Evolutionary conservation across 2,888 invertebrate species (phyloP), one percentile per base, ranked within the genome.

Genomic region (Gari tellinella): DNA sequence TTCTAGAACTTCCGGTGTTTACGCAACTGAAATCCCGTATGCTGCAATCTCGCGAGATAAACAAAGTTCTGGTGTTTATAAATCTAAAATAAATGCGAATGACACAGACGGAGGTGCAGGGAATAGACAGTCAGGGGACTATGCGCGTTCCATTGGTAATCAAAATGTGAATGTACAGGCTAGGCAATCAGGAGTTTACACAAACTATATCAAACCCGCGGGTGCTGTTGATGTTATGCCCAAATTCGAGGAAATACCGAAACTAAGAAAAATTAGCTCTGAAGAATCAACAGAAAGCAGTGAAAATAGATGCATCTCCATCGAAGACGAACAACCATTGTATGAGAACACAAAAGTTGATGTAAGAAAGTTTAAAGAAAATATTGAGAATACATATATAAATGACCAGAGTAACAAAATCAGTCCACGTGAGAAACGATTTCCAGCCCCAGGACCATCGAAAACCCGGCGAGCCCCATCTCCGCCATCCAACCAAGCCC

Each of bases 141-240:
- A n/a, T n/a, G n/a, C n/a, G n/a, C n/a, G n/a, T n/a, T n/a, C n/a
- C n/a, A n/a, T n/a, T n/a, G n/a, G n/a, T n/a, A n/a, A n/a, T n/a
- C n/a, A n/a, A n/a, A n/a, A n/a, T n/a, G n/a, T n/a, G n/a, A n/a
- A n/a, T n/a, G n/a, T n/a, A n/a, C 31, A 21, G 15, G 51, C 55
- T 8, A 46, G 51, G 10, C 65, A 64, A 14, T 73, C 73, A 1
- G 73, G 72, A n/a, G 40, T 55, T 1, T 78, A 78, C 62, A 73
- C 58, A 38, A 57, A 55, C 17, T 69, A 69, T 14, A 78, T 60
- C 8, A 8, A 17, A 38, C 52, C 52, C 17, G 57, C 74, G 14
- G 78, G 78, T n/a, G 78, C 78, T 8, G 74, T 78, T 4, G 67
- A 70, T 61, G 78, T 78, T 1, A 73, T 78, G 70, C 67, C 78